Base-by-base conservation (phyloP, 2,797 vertebrate species). In the Etheostoma nigrum region DNA sequence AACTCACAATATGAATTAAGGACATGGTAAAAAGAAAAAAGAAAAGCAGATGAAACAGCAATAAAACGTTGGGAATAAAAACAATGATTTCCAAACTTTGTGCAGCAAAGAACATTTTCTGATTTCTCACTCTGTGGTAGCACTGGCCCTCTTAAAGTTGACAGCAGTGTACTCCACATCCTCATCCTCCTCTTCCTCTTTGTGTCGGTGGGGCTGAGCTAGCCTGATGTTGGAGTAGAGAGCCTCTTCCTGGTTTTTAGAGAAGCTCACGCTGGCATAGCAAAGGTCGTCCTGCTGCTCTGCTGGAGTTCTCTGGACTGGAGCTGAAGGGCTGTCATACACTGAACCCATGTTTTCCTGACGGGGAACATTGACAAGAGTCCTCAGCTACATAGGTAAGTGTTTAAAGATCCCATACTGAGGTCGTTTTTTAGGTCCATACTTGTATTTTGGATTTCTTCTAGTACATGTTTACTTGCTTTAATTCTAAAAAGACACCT, bases 261-360 rank as follows among this genome's bases (percentile, higher is more conserved):
- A 18, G 81, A 83, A 66, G 27, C 8, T 2, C 42, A 89, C 15
- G 19, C 2, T 82, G 76, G 81, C 21, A 47, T 89, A 87, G 5
- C 45, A 10, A 40, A 74, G 47, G 3, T 59, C 69, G 0, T 65
- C 47, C 21, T 58, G 33, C 58, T 61, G 30, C 2, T 71, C 68
- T 65, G 30, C 44, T 47, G 44, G 4, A 51, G 25, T 36, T 21
- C 21, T 77, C 54, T 54, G 61, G 47, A 23, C 44, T 53, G 16
- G 13, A 40, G 52, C 42, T 13, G 42, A 44, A 13, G 36, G 36
- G 3, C 36, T 40, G 36, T 40, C 36, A 40, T 40, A 40, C 36
- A 12, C 19, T 23, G 54, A 54, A 60, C 4, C 9, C 9, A 25
- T 1, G 19, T 42, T 30, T 4, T 21, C 21, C 78, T 81, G 60